These are phyloP conservation scores for Tetragonula carbonaria DNA, from an alignment of 2,888 invertebrate species.

Conservation along the genomic window DNA sequence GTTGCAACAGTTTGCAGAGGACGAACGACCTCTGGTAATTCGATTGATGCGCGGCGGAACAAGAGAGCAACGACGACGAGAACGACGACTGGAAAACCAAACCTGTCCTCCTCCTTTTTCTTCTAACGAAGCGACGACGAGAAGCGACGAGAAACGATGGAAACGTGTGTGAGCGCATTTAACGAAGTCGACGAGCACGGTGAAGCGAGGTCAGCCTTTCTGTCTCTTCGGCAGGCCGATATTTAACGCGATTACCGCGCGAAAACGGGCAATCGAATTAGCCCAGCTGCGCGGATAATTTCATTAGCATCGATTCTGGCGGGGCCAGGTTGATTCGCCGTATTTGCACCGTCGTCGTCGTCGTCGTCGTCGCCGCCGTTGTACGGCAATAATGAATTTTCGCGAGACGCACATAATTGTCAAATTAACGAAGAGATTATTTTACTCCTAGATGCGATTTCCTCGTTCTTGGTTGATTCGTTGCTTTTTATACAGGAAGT, in stretches of 20 bases:
- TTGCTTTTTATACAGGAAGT: too few species aligned
- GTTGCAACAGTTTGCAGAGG: slow-evolving; percentile 46
- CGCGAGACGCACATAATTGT: slow-evolving; percentile 52
- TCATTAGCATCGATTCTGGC: slow-evolving; percentile 61
- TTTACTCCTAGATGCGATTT: too few species aligned
- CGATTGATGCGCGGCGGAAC: slow-evolving; percentile 37
- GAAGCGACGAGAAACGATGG: slow-evolving; percentile 16
- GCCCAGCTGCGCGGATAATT: slow-evolving; percentile 61
- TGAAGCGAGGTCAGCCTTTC: slow-evolving; percentile 63
- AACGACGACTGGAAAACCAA: background rate
- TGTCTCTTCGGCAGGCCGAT: slow-evolving; percentile 64
- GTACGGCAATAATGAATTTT: slow-evolving; percentile 51
- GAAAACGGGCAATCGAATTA: slow-evolving; percentile 71
- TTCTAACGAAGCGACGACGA: slow-evolving; percentile 59
- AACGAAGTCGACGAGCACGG: slow-evolving; percentile 63
- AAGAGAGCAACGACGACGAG: slow-evolving; percentile 10
- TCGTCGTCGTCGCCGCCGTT: background rate
- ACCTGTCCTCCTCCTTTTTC: background rate
- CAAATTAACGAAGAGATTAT: slow-evolving; percentile 29
- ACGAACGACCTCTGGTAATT: slow-evolving; percentile 19
- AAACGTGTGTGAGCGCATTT: slow-evolving; percentile 49
- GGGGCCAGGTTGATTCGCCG: slow-evolving; percentile 37
- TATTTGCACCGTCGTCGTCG: background rate
- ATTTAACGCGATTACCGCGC: slow-evolving; percentile 70
- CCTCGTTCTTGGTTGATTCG: too few species aligned